Conservation (phyloP, 2,113 vertebrate species). For the Mus pahari region DNA sequence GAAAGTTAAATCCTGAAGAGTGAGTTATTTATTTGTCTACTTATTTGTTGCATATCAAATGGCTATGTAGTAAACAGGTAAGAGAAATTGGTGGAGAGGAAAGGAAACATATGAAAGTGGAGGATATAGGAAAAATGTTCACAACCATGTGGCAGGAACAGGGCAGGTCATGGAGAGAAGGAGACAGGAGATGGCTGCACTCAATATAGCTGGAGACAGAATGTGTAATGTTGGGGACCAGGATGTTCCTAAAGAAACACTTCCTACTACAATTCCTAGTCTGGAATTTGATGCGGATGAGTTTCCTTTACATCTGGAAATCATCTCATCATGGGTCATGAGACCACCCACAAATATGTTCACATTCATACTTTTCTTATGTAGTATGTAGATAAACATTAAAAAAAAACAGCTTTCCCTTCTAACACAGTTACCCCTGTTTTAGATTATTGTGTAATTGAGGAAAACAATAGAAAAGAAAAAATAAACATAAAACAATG, state of each 20-base stretch:
- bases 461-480: not conserved
- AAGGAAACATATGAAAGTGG: not conserved
- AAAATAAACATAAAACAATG: not conserved
- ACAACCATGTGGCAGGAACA: fast-evolving
- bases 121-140: not conserved
- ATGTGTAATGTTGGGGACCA: not conserved
- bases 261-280: not conserved
- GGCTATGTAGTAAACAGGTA: not conserved
- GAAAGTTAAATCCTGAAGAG: not conserved
- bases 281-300: not conserved
- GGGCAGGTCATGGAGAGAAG: too few relatives aligned
- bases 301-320: not conserved
- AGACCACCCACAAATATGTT: not conserved
- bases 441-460: not conserved
- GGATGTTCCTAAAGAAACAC: not conserved
- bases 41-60: not conserved
- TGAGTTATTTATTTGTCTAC: not conserved
- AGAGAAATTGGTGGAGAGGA: not conserved
- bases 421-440: not conserved
- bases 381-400: not conserved
- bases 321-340: not conserved
- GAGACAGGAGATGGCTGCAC: not conserved
- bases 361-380: not conserved
- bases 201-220: not conserved
- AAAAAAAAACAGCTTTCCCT: not conserved